A percentile compares a stretch with the other conserved stretches of the same genome.
phyloP scores from a whole-genome alignment of 2,888 invertebrate genomes.

The Anthrax anthrax region DNA sequence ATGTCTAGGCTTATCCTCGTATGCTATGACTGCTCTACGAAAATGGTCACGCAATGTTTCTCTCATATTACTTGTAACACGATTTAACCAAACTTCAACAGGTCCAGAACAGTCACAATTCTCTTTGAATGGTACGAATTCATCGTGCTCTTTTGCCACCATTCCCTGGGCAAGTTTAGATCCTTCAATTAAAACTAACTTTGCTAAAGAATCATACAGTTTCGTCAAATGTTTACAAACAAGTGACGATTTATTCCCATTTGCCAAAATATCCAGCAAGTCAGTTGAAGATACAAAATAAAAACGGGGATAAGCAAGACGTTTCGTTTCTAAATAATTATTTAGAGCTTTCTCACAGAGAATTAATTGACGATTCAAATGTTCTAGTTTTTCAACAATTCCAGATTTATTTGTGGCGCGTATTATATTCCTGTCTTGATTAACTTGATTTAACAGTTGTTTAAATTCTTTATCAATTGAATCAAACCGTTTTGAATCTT shows the following conservation, averaged over 20 bases:
- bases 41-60: slow-evolving; percentile 65
- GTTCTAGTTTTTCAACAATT: slow-evolving; percentile 61
- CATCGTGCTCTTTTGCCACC: slow-evolving; percentile 74
- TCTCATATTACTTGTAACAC: slow-evolving; percentile 73
- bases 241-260: slow-evolving; percentile 70
- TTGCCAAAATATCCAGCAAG: slow-evolving; percentile 62
- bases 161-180: slow-evolving; percentile 56
- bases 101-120: slow-evolving; percentile 77
- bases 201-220: slow-evolving; percentile 79
- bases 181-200: slow-evolving; percentile 42
- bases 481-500: slow-evolving; percentile 81
- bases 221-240: slow-evolving; percentile 78
- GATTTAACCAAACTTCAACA: slow-evolving; percentile 82
- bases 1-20: slow-evolving; percentile 80
- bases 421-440: slow-evolving; percentile 65
- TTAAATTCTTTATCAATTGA: slow-evolving; percentile 73
- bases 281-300: slow-evolving; percentile 93
- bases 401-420: slow-evolving; percentile 67
- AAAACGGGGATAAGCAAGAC: slow-evolving; percentile 85
- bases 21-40: slow-evolving; percentile 62
- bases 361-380: slow-evolving; percentile 52
- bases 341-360: slow-evolving; percentile 89
- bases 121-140: slow-evolving; percentile 49
- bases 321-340: slow-evolving; percentile 87
- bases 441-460: slow-evolving; percentile 45